These are phyloP conservation scores for Globia sparganii DNA, from an alignment of 2,888 invertebrate genomes.

Conservation along the genomic window DNA sequence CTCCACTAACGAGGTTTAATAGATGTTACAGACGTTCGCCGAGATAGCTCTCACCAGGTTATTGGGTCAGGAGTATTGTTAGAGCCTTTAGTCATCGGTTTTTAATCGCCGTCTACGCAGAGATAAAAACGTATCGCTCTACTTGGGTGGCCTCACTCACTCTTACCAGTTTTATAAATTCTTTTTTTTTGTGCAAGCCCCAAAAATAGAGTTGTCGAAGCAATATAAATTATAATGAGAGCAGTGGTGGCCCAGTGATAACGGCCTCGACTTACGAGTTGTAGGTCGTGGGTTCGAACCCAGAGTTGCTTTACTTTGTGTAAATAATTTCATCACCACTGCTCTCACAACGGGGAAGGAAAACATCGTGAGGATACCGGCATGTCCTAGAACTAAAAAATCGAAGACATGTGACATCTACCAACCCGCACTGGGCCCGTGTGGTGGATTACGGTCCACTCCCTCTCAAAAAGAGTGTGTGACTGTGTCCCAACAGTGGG, in stretches of 20 bases:
- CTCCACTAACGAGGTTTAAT: slow-evolving; percentile 54
- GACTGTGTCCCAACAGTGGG: background rate
- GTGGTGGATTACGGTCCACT: background rate
- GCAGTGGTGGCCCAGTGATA: background rate
- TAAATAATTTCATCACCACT: too few relatives aligned
- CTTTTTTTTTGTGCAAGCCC: slow-evolving; percentile 4
- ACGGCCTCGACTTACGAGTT: background rate
- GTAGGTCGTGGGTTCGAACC: background rate
- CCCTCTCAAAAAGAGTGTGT: background rate
- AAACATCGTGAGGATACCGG: background rate
- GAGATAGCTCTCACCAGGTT: slow-evolving; percentile 60
- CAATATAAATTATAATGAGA: slow-evolving; percentile 10
- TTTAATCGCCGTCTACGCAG: slow-evolving; percentile 34
- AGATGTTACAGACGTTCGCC: slow-evolving; percentile 43
- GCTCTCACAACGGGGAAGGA: background rate
- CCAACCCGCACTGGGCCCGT: background rate
- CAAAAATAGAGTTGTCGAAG: slow-evolving; percentile 13
- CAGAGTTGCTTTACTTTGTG: background rate
- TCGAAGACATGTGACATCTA: background rate
- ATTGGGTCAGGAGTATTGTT: slow-evolving; percentile 57
- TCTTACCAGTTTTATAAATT: slow-evolving; percentile 30
- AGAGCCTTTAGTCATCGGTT: slow-evolving; percentile 47
- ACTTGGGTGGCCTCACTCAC: slow-evolving; percentile 52
- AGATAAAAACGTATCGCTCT: slow-evolving; percentile 48
- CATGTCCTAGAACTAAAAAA: background rate